Conservation (phyloP, 2,888 invertebrate genomes). For the Cenopis cana region DNA sequence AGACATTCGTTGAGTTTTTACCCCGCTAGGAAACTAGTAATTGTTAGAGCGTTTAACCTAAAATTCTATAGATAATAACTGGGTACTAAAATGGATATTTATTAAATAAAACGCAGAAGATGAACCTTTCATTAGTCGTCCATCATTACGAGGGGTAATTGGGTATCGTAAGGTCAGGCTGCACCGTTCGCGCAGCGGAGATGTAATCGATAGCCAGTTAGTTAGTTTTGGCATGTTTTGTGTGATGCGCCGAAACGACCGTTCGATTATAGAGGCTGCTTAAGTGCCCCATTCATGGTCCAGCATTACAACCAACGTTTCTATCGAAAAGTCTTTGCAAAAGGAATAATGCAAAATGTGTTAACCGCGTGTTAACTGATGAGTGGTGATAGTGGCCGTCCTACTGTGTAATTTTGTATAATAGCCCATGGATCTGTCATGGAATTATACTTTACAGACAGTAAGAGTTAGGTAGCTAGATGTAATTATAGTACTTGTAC, state of each 20-base stretch:
- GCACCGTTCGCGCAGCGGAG: conserved; percentile 40
- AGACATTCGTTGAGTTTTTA: conserved; percentile 24
- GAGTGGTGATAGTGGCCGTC: background rate
- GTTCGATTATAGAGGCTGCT: conserved; percentile 35
- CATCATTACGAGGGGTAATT: conserved; percentile 56
- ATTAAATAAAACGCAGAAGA: conserved; percentile 57
- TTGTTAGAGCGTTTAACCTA: conserved; percentile 60
- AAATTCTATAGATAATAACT: conserved; percentile 54
- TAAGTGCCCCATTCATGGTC: conserved; percentile 7
- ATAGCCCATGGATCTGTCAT: background rate
- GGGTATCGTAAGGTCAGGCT: conserved; percentile 56
- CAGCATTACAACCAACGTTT: background rate
- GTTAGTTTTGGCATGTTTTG: conserved; percentile 43
- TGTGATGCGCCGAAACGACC: conserved; percentile 28
- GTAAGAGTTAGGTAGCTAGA: background rate
- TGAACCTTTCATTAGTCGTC: conserved; percentile 55
- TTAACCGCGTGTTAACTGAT: background rate
- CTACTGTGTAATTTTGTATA: background rate
- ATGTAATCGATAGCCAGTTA: conserved; percentile 40
- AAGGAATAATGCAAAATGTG: background rate
- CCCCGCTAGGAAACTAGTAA: background rate
- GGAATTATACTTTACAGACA: background rate
- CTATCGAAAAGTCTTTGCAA: background rate
- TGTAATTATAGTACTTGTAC: background rate
- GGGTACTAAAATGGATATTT: conserved; percentile 55